These are phyloP conservation scores for Phyllotreta striolata DNA, from an alignment of 2,888 invertebrate species.

Conservation along the genomic window DNA sequence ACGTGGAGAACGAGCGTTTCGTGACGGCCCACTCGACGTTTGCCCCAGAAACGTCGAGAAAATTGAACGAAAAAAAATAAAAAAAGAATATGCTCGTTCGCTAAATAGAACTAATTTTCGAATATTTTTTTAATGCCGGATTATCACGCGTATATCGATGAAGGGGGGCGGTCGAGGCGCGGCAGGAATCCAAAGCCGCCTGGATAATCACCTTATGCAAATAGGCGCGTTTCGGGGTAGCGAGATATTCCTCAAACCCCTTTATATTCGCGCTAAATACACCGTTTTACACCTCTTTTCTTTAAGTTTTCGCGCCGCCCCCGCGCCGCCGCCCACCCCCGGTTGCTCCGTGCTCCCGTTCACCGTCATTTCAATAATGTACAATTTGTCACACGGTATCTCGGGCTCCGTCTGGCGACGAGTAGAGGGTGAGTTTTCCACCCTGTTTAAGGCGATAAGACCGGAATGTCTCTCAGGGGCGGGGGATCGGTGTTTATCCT, in stretches of 20 bases:
- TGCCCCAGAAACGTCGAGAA: too few species aligned
- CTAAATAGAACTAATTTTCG: too few species aligned
- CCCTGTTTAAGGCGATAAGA: slow-evolving; percentile 42
- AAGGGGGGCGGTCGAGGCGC: too few species aligned
- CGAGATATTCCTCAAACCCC: slow-evolving; percentile 51
- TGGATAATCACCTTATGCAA: slow-evolving; percentile 43
- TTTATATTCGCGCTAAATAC: slow-evolving; percentile 56
- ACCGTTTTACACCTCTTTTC: slow-evolving; percentile 57
- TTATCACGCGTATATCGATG: too few species aligned
- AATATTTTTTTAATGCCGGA: too few species aligned
- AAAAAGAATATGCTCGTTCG: too few species aligned
- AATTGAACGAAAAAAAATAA: too few species aligned
- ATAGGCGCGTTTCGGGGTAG: slow-evolving; percentile 38
- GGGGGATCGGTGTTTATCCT: slow-evolving; percentile 15
- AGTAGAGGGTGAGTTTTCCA: slow-evolving; percentile 38
- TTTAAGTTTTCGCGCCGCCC: slow-evolving; percentile 45
- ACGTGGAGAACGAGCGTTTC: too few species aligned
- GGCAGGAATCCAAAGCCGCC: slow-evolving; percentile 26
- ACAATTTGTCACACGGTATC: slow-evolving; percentile 61
- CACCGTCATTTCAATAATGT: slow-evolving; percentile 58
- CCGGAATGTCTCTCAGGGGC: slow-evolving; percentile 34
- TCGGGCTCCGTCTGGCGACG: slow-evolving; percentile 41
- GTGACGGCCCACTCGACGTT: too few species aligned
- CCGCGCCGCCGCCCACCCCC: slow-evolving; percentile 5
- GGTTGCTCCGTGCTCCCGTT: slow-evolving; percentile 26